Evolutionary conservation across 2,888 invertebrate genomes (phyloP).

Genomic region (Gari tellinella): DNA sequence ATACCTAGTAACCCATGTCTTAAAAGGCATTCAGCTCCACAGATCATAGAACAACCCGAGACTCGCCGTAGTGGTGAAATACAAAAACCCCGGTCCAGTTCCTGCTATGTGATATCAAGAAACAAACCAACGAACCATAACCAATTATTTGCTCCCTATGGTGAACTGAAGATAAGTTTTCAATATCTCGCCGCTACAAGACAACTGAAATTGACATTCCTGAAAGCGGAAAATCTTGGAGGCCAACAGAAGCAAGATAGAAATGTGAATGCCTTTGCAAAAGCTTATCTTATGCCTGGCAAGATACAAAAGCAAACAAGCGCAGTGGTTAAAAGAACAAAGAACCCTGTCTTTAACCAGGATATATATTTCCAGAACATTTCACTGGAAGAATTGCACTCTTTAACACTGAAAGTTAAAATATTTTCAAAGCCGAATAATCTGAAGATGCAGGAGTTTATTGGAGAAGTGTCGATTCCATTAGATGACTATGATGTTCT

Average conservation of each 20-base stretch:
- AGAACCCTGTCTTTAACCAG: constrained; percentile 83
- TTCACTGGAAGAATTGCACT: constrained; percentile 81
- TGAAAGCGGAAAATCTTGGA: constrained; percentile 82
- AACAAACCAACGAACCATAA: constrained; percentile 18
- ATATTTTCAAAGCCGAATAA: constrained; percentile 82
- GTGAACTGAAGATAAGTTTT: constrained; percentile 82
- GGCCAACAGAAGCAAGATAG: constrained; percentile 80
- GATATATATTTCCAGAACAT: constrained; percentile 84
- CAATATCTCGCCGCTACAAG: constrained; percentile 84
- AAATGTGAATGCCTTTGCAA: constrained; percentile 83
- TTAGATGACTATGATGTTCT: constrained; percentile 83
- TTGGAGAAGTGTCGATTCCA: constrained; percentile 84
- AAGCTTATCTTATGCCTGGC: constrained; percentile 84
- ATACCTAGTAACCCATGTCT: constrained; percentile 33
- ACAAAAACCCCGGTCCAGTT: constrained; percentile 49
- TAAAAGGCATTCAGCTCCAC: constrained; percentile 73
- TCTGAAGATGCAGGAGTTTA: constrained; percentile 81
- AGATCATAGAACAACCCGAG: constrained; percentile 38
- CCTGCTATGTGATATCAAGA: constrained; percentile 44
- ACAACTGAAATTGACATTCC: constrained; percentile 82
- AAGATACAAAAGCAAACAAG: constrained; percentile 83
- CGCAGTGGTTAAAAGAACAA: constrained; percentile 81
- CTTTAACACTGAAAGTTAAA: constrained; percentile 81
- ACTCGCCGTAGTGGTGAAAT: constrained; percentile 20
- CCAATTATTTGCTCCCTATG: constrained; percentile 69